phyloP scores from a whole-genome alignment of 2,888 invertebrate species.

The Sialis fuliginosa region DNA sequence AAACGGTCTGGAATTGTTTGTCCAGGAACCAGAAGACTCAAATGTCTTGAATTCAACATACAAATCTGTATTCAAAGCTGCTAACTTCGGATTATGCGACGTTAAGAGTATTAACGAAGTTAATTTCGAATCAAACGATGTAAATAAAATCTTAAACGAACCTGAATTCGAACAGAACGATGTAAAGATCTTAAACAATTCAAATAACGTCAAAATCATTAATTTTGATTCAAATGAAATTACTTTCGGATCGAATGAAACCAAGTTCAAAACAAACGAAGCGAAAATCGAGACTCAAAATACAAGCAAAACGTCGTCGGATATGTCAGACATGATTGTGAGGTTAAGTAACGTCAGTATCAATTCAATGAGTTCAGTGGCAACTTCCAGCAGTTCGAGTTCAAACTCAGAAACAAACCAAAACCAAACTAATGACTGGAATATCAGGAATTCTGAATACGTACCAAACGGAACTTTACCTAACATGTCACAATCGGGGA shows the following conservation, averaged over 20 bases:
- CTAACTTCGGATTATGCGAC: not conserved
- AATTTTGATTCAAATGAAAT: not conserved
- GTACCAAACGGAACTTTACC: not conserved
- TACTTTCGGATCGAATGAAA: not conserved
- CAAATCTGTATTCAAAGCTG: constrained; percentile 5
- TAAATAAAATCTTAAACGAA: not conserved
- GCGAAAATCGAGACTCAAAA: not conserved
- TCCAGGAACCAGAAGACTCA: constrained; percentile 3
- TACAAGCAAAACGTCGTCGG: constrained; percentile 3
- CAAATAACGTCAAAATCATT: not conserved
- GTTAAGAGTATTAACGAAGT: not conserved
- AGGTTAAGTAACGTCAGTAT: constrained; percentile 31
- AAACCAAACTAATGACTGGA: constrained; percentile 19
- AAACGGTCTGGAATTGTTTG: constrained; percentile 7
- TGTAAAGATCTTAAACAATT: not conserved
- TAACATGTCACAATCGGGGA: constrained; percentile 6
- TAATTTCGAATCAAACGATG: not conserved
- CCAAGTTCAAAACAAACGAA: not conserved
- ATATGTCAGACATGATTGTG: constrained; percentile 21
- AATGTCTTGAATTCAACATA: not conserved
- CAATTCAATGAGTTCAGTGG: constrained; percentile 16
- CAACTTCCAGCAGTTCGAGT: constrained; percentile 27
- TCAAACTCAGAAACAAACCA: constrained; percentile 11
- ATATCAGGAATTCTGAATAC: not conserved
- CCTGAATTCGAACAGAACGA: not conserved